phyloP scores from a whole-genome alignment of 2,113 vertebrate species.

The Lycocorax pyrrhopterus region DNA sequence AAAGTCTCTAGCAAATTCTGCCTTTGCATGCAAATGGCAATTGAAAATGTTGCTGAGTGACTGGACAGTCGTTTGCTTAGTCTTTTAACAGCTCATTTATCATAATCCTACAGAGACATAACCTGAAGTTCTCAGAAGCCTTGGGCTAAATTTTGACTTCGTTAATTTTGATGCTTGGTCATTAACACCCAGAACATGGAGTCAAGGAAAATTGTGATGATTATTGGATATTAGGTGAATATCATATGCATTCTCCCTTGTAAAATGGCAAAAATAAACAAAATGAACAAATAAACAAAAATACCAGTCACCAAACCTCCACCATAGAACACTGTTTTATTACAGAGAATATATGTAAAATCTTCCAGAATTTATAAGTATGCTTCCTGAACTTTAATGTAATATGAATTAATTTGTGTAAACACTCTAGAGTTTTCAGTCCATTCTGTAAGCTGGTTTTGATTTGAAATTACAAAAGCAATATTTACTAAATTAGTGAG shows the following conservation, averaged over 20 bases:
- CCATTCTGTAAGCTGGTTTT: neutral
- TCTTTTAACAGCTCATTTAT: neutral
- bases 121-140: neutral
- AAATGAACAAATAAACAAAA: neutral
- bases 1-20: neutral
- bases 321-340: neutral
- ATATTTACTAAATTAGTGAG: neutral
- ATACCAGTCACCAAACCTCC: rapidly evolving
- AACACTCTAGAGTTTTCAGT: neutral
- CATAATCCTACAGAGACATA: neutral
- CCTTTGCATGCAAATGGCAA: neutral
- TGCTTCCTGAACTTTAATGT: neutral
- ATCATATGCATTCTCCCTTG: neutral
- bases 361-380: neutral
- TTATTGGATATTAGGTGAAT: neutral
- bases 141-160: neutral
- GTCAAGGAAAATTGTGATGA: neutral
- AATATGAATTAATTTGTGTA: neutral
- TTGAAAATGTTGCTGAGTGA: neutral
- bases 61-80: neutral
- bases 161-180: neutral
- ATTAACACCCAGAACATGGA: neutral
- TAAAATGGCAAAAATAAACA: neutral
- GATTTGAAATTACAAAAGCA: neutral
- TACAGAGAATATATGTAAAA: neutral